Evolutionary conservation across 1,140 invertebrate species (phyloP), one percentile per base, ranked within the genome.

Genomic region (Conus ventricosus): DNA sequence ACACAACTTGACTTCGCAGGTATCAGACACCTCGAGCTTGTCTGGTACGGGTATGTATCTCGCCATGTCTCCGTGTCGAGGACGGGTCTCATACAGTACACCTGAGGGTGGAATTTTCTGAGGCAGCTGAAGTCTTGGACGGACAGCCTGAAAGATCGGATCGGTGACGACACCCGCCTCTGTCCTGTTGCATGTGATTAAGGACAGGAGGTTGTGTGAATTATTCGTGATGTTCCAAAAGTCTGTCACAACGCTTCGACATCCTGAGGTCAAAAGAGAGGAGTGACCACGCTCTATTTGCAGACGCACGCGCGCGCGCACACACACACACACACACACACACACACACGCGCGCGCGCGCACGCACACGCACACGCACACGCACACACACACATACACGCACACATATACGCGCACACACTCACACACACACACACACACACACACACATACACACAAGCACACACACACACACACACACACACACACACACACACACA

Each of bases 311-410:
- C 23, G n/a, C 4, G n/a, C 23, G n/a, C n/a, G n/a, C n/a, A n/a
- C n/a, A n/a, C n/a, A n/a, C n/a, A 78, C 23, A 78, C 23, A 25
- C 23, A 78, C 23, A 78, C 23, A n/a, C 75, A 78, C 23, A 39
- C 75, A 78, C 23, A 78, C 75, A 78, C 75, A 78, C 23, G 4
- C 75, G 5, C 75, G 5, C 75, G 5, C 75, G 5, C 75, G 5
- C 75, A 78, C 75, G n/a, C 75, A 78, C 75, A 78, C 75, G n/a
- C 75, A 78, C 75, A 78, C 75, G 5, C 75, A 78, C 75, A 5
- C 75, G 5, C 75, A 78, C 5, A 5, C 5, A 78, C 75, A 78
- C 5, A 78, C 75, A 78, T n/a, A n/a, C n/a, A n/a, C n/a, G n/a
- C n/a, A n/a, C n/a, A n/a, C n/a, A n/a, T n/a, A n/a, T n/a, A n/a